These are phyloP conservation scores for Columba guinea DNA, from an alignment of 2,797 vertebrate species.

Conservation along the genomic window DNA sequence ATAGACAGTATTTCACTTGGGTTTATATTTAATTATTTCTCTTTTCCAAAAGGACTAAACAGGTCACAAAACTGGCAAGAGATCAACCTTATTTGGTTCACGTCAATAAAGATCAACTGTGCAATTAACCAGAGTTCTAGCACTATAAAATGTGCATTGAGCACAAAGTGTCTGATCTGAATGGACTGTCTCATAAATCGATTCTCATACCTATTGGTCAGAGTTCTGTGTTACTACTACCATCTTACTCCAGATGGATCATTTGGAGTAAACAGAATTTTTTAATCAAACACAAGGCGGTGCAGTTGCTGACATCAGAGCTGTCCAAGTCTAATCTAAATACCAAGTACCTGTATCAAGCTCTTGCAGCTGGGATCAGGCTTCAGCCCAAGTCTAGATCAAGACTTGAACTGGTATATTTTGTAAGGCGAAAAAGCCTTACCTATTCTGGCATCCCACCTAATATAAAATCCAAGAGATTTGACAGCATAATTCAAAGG, in stretches of 20 bases:
- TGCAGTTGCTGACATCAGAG: background rate
- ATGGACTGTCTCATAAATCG: background rate
- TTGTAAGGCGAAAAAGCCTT: background rate
- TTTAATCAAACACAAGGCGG: background rate
- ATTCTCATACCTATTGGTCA: background rate
- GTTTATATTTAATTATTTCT: background rate
- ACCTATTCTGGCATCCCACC: background rate
- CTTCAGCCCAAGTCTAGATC: background rate
- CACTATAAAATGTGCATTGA: background rate
- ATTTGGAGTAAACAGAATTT: background rate
- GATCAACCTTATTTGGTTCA: background rate
- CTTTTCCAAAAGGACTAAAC: background rate
- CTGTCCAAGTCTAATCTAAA: background rate
- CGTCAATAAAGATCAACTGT: background rate
- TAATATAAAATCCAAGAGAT: background rate
- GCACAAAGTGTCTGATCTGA: background rate
- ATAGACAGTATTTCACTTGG: background rate
- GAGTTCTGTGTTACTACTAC: background rate
- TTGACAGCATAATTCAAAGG: background rate
- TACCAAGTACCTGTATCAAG: background rate
- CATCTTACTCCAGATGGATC: background rate
- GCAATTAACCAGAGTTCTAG: background rate
- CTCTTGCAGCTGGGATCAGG: background rate
- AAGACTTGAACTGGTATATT: background rate
- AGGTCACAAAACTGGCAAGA: background rate